Percentiles rank a stretch among this genome's conserved stretches.
Conservation (phyloP, 2,113 vertebrate species). For the Cephalopterus ornatus region DNA sequence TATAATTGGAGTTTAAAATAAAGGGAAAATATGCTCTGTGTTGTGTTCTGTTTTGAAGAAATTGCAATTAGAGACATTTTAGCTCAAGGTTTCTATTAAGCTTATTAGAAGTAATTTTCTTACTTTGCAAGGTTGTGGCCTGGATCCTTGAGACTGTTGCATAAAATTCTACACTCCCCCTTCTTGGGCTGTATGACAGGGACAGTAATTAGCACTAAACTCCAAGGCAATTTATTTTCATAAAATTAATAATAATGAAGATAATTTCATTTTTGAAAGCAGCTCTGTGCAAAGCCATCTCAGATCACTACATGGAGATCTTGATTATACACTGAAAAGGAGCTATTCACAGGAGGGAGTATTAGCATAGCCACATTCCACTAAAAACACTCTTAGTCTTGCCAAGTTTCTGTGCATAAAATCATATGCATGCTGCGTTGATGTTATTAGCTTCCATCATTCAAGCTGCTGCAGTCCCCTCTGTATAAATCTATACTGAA, state of each 20-base stretch:
- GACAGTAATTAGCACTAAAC: constrained; percentile 36
- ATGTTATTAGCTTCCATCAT: constrained; percentile 58
- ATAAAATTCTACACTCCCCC: not conserved
- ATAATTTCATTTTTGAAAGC: constrained; percentile 54
- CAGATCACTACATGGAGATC: constrained; percentile 21
- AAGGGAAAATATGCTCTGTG: not conserved
- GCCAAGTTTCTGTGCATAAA: constrained; percentile 61
- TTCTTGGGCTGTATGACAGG: not conserved
- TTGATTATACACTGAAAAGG: constrained; percentile 37
- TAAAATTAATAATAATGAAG: constrained; percentile 63
- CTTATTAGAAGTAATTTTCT: not conserved
- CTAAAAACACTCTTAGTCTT: constrained; percentile 54
- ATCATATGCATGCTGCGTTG: constrained; percentile 45
- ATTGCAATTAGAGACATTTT: not conserved
- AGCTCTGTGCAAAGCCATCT: constrained; percentile 41
- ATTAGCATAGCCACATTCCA: constrained; percentile 46
- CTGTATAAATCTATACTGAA: constrained; percentile 36
- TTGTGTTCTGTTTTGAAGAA: not conserved
- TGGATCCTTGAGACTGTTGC: not conserved
- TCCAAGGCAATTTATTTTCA: constrained; percentile 45
- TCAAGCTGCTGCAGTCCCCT: constrained; percentile 41
- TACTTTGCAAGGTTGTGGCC: not conserved
- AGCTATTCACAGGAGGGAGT: constrained; percentile 47
- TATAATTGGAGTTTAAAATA: not conserved
- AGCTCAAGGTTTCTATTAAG: not conserved